Base-by-base conservation (phyloP, 2,888 invertebrate genomes). In the Caenorhabditis imperialis region DNA sequence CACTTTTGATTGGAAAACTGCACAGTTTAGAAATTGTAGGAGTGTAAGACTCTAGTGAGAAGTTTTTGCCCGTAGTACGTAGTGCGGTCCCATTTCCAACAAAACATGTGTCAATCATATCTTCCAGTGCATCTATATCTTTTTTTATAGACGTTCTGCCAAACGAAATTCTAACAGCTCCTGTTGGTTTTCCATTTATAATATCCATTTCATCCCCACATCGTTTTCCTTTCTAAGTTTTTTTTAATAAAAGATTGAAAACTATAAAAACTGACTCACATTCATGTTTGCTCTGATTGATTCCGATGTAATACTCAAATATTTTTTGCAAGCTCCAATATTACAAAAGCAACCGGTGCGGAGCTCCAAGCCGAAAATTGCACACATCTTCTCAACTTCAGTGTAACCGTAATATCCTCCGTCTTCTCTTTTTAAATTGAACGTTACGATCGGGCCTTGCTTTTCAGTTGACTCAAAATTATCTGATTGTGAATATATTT, bases 301-400 rank as follows among this genome's bases (percentile, higher is more conserved):
- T 22, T 79, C 75, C 35, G 72, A 62, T 6, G 75, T 65, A 16
- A 82, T 63, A 2, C 62, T 67, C n/a, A 82, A 51, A 35, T 81
- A 78, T 10, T 69, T 65, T 55, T 74, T 70, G 91, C 8, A 94
- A 90, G 7, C 90, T 89, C 47, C 98, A 1, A 95, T 93, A 90
- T 98, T 98, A 89, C 98, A 98, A 88, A 96, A 95, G 88, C 97
- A 97, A 0, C 98, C 98, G 1, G 95, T 95, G 77, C 98, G 91
- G 40, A 98, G 89, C 81, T 93, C 92, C 54, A 98, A 93, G 82
- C 93, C 92, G 88, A 94, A 93, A 57, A 96, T 90, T 80, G 94
- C 93, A 0, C 95, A 93, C 91, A 97, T 92, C 86, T 94, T 93
- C 85, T 94, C 92, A 70, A 96, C 93, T 91, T 96, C 95, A 72